Evolutionary conservation across 2,888 invertebrate genomes (phyloP), one percentile per base, ranked within the genome.

Genomic region (Anagyrus pseudococci): DNA sequence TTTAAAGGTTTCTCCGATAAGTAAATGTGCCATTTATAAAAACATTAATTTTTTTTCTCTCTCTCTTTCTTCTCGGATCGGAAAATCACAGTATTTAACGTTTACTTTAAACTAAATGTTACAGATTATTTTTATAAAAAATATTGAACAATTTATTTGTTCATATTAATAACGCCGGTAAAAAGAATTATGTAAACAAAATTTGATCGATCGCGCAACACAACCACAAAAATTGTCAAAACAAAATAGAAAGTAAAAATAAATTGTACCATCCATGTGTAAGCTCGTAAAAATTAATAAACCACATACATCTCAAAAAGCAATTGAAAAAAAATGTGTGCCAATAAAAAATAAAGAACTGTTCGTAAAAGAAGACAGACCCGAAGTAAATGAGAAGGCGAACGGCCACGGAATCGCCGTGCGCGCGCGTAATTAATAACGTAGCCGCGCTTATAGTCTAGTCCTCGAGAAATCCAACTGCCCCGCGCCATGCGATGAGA

Each of bases 401-500:
- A n/a, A 26, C 44, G 19, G n/a, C 57, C 23, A 56, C 22, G 44
- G 46, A 61, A 60, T 64, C 57, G 15, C 20, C 19, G 7, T 7
- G 19, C 2, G 46, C 20, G 7, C 8, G 19, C 2, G 46, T 62
- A 62, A 62, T 66, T 62, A 66, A 49, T 57, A 59, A 53, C 62
- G 48, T 10, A 56, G 17, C 26, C 46, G 60, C n/a, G n/a, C n/a
- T n/a, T n/a, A n/a, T n/a, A n/a, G n/a, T 54, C 58, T 29, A 57
- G 60, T 47, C 20, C 53, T 55, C 52, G 46, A 53, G 56, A 53
- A 57, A 62, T 59, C n/a, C 59, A 62, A 66, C 52, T 62, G 56
- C 62, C 53, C 44, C 53, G 33, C 52, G 56, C 66, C 66, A 66
- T 62, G 66, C 66, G 53, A 66, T 53, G 48, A 57, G 41, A 26